Evolutionary conservation across 2,888 invertebrate species (phyloP).

Genomic region (Vesta saturnalis): DNA sequence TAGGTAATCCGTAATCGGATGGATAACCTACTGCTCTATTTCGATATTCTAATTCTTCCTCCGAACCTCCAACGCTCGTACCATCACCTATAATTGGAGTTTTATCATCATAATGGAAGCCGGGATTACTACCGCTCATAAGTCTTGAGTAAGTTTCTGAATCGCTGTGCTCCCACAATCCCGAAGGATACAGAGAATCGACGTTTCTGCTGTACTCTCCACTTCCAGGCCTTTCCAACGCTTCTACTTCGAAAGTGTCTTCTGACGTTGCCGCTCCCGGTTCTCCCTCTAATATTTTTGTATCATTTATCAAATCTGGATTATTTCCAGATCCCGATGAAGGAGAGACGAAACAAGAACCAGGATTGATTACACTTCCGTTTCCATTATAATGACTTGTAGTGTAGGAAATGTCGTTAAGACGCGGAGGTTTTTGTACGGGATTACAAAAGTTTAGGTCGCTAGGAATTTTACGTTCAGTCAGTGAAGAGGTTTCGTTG

Average conservation of each 20-base stretch:
- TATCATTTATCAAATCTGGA: constrained; percentile 87
- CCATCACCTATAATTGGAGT: constrained; percentile 77
- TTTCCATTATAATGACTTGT: constrained; percentile 76
- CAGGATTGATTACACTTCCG: constrained; percentile 71
- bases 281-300: constrained; percentile 72
- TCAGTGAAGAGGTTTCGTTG: constrained; percentile 64
- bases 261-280: constrained; percentile 52
- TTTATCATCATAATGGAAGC: constrained; percentile 74
- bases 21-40: constrained; percentile 69
- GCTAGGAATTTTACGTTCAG: constrained; percentile 59
- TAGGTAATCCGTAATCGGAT: constrained; percentile 81
- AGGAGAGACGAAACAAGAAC: constrained; percentile 78
- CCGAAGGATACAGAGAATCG: constrained; percentile 82
- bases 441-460: constrained; percentile 69
- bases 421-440: constrained; percentile 76
- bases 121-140: constrained; percentile 66
- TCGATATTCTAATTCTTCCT: constrained; percentile 73
- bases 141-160: constrained; percentile 65
- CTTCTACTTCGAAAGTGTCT: constrained; percentile 53
- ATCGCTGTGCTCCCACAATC: constrained; percentile 75
- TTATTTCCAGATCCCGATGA: constrained; percentile 80
- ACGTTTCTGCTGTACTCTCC: constrained; percentile 83
- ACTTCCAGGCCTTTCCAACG: constrained; percentile 69
- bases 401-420: constrained; percentile 75
- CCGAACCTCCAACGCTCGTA: constrained; percentile 68